Percentiles rank a stretch among this genome's conserved stretches.
Evolutionary conservation across 2,113 vertebrate species (phyloP).

Genomic region (Tragelaphus strepsiceros): DNA sequence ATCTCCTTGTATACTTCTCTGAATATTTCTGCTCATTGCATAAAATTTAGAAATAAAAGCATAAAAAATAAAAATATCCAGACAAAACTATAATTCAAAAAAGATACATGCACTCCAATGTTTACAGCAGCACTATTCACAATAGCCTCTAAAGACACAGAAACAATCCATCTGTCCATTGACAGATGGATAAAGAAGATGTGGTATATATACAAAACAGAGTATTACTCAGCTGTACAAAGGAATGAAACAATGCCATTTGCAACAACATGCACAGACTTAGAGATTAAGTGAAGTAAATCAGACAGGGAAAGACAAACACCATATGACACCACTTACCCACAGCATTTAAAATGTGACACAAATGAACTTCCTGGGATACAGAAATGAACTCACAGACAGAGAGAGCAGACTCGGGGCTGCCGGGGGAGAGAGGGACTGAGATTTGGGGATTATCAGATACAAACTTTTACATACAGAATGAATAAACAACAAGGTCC

Average conservation of each 20-base stretch:
- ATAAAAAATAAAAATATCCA: neutral
- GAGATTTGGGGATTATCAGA: neutral
- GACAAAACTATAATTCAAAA: neutral
- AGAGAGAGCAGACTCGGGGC: neutral
- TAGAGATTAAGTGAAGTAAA: neutral
- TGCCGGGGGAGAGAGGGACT: neutral
- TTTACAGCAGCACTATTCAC: neutral
- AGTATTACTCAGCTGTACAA: neutral
- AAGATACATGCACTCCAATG: neutral
- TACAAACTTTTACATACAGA: neutral
- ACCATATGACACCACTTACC: neutral
- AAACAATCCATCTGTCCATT: neutral
- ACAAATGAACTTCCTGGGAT: neutral
- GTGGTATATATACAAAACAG: neutral
- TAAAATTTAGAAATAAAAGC: constrained; percentile 38
- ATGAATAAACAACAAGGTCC: neutral
- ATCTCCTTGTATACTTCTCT: neutral
- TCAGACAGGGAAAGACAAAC: neutral
- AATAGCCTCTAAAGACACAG: neutral
- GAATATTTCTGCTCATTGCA: neutral
- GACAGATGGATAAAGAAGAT: neutral
- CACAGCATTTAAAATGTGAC: neutral
- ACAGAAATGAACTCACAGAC: neutral
- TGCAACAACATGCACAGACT: neutral
- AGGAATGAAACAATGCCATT: neutral